Percentiles rank a stretch among this genome's conserved stretches.
Evolutionary conservation across 2,797 vertebrate species (phyloP).

Genomic region (Macropus fuliginosus): DNA sequence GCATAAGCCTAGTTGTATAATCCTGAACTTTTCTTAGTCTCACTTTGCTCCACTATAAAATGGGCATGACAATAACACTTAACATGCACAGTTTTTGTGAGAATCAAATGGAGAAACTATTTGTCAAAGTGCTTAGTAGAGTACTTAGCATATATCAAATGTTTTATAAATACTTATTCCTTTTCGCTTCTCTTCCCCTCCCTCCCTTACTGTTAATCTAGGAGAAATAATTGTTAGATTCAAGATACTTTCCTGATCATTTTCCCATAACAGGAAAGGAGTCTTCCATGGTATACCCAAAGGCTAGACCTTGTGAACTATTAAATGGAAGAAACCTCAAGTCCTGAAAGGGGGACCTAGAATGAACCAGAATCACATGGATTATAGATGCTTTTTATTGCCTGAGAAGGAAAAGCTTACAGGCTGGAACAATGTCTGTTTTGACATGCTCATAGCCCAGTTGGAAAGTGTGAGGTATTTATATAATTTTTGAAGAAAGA

Average conservation of each 20-base stretch:
- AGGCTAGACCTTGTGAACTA: neutral
- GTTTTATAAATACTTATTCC: neutral
- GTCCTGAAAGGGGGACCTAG: no score
- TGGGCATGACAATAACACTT: neutral
- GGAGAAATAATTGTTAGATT: neutral
- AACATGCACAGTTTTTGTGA: neutral
- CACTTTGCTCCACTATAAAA: neutral
- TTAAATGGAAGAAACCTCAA: no score
- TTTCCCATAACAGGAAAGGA: neutral
- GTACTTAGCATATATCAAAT: neutral
- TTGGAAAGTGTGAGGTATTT: no score
- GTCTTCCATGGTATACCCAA: neutral
- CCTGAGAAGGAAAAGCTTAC: no score
- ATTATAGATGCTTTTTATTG: no score
- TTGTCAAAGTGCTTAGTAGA: neutral
- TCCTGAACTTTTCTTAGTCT: neutral
- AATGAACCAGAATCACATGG: no score
- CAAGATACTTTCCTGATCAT: neutral
- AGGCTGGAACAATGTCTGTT: no score
- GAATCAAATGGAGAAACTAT: neutral
- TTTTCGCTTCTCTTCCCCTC: neutral
- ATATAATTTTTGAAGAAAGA: no score
- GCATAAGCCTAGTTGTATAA: neutral
- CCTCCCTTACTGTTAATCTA: neutral
- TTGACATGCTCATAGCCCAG: no score